Conservation (phyloP, 2,113 vertebrate species). For the human region GRCh38 chr7:154568001-154568500, state of each 20-base stretch:
- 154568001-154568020: background rate
- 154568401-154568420: accelerated
- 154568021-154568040: background rate
- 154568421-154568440: too few species aligned
- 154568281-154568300: background rate
- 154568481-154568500: background rate
- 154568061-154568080: background rate
- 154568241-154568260: background rate
- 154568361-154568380: too few species aligned
- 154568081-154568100: background rate
- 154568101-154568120: background rate
- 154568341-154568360: background rate
- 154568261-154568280: background rate
- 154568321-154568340: background rate
- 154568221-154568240: background rate
- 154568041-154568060: background rate
- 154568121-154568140: accelerated
- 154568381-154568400: accelerated
- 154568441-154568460: background rate
- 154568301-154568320: background rate
- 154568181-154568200: accelerated
- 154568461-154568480: background rate
- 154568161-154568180: accelerated
- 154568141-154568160: accelerated
- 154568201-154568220: accelerated